These are phyloP conservation scores for Cyrtonyx montezumae DNA, from an alignment of 2,113 vertebrate species.

Conservation along the genomic window DNA sequence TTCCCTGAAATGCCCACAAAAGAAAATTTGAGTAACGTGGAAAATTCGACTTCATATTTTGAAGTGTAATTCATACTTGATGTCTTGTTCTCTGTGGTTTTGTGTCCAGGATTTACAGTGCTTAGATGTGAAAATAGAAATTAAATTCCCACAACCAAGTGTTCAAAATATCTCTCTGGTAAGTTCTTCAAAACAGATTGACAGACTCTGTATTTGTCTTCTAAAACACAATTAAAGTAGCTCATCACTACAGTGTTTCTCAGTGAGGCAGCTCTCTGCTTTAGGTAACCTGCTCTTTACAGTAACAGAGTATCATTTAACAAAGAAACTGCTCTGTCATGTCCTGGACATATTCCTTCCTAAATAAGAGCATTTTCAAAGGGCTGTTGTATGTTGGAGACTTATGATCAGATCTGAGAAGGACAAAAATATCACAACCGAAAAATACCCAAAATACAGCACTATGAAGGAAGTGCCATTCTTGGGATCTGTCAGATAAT, in stretches of 20 bases:
- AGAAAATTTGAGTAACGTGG: background rate
- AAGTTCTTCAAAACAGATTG: slow-evolving; percentile 21
- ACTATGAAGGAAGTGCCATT: background rate
- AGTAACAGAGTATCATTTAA: background rate
- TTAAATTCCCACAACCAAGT: background rate
- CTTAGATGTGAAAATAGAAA: background rate
- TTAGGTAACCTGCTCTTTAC: background rate
- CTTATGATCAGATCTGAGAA: background rate
- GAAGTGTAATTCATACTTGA: background rate
- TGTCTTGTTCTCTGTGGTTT: background rate
- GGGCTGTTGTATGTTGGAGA: background rate
- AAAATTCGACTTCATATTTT: background rate
- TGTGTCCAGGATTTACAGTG: background rate
- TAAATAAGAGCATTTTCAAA: background rate
- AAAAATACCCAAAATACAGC: background rate
- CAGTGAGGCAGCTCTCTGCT: background rate
- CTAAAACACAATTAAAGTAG: background rate
- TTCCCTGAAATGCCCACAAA: background rate
- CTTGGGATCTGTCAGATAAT: background rate
- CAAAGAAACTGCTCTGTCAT: background rate
- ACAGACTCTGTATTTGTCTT: background rate
- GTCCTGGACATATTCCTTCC: background rate
- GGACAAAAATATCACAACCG: background rate
- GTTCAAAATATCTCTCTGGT: background rate
- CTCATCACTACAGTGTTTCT: background rate